A percentile compares a stretch with the other conserved stretches of the same genome.
These are phyloP conservation scores for Elymnias hypermnestra DNA, from an alignment of 1,140 invertebrate species.

Conservation along the genomic window DNA sequence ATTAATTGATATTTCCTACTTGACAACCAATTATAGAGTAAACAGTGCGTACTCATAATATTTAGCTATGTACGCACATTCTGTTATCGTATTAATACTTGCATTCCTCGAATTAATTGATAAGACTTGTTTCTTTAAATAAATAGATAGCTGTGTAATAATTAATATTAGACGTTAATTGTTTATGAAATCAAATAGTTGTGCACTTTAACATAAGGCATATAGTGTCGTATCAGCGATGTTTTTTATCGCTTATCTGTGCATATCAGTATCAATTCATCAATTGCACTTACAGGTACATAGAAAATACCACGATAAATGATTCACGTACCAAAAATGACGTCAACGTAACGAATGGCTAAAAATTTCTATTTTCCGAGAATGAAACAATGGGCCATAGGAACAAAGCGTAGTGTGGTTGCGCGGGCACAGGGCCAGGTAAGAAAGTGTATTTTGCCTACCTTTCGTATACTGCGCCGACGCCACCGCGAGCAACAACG, in stretches of 20 bases:
- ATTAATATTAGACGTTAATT: too few species aligned
- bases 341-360: constrained; percentile 26
- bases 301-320: constrained; percentile 14
- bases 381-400: constrained; percentile 45
- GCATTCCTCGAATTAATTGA: not conserved
- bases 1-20: too few species aligned
- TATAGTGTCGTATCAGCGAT: too few species aligned
- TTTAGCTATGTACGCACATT: too few species aligned
- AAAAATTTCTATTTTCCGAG: constrained; percentile 32
- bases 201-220: too few species aligned
- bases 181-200: too few species aligned
- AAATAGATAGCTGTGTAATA: not conserved
- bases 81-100: too few species aligned
- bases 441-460: constrained; percentile 51
- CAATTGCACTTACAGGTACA: not conserved
- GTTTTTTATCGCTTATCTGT: too few species aligned
- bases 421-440: constrained; percentile 46
- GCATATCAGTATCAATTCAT: too few species aligned
- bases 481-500: constrained; percentile 53
- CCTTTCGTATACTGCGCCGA: constrained; percentile 68
- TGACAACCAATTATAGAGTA: too few species aligned
- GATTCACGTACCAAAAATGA: constrained; percentile 18
- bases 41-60: too few species aligned
- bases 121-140: not conserved
- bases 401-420: constrained; percentile 46